A percentile compares a stretch with the other conserved stretches of the same genome.
These are phyloP conservation scores for Benthosema pterotum DNA, from an alignment of 2,797 vertebrate genomes.

Conservation along the genomic window DNA sequence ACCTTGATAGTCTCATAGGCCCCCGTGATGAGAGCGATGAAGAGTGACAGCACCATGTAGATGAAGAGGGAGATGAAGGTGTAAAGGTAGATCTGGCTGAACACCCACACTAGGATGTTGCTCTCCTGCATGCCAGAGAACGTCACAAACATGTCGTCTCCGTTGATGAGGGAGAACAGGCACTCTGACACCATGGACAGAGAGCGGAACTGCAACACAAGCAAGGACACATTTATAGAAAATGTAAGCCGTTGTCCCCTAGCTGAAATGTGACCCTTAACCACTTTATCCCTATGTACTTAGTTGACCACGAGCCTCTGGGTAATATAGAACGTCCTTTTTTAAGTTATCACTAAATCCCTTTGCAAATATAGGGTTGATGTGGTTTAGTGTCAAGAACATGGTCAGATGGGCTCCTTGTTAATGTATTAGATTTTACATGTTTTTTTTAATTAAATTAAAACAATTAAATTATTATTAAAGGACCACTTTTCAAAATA, in stretches of 20 bases:
- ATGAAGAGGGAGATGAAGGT: conserved; percentile 97
- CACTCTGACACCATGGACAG: conserved; percentile 96
- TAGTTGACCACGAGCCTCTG: no score
- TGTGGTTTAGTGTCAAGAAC: no score
- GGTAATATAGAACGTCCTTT: no score
- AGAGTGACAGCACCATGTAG: conserved; percentile 98
- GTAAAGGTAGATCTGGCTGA: conserved; percentile 95
- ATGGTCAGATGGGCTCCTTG: no score
- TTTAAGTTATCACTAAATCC: no score
- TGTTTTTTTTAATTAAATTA: no score
- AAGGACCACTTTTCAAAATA: no score
- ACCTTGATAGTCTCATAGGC: conserved; percentile 97
- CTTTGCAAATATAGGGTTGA: no score
- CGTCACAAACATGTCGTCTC: conserved; percentile 96
- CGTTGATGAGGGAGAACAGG: conserved; percentile 95
- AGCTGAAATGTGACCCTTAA: not conserved
- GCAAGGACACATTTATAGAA: conserved; percentile 1
- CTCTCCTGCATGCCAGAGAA: conserved; percentile 89
- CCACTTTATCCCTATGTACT: no score
- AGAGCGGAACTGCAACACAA: conserved; percentile 86
- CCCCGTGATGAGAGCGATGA: conserved; percentile 96
- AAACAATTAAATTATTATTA: no score
- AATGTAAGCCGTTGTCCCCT: not conserved
- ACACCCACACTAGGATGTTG: conserved; percentile 91
- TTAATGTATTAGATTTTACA: no score